Conservation (phyloP, 2,113 vertebrate species). For the Odobenus rosmarus region DNA sequence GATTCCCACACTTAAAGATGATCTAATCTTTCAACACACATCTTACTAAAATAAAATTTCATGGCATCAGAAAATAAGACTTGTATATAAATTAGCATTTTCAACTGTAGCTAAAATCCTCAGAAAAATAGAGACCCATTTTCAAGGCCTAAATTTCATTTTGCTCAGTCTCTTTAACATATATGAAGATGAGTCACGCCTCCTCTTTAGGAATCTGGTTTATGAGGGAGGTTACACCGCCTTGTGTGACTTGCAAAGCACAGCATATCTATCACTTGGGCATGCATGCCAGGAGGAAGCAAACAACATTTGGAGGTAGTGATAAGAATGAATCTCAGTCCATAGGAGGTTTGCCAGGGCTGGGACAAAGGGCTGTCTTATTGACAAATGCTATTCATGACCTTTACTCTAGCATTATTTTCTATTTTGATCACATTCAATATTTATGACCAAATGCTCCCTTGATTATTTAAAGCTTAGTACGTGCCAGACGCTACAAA, state of each 20-base stretch:
- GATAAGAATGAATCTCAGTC: background rate
- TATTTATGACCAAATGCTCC: background rate
- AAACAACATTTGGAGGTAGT: background rate
- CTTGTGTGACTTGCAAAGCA: background rate
- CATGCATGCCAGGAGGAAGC: fast-evolving
- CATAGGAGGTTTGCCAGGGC: background rate
- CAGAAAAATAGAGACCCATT: background rate
- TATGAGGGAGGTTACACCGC: background rate
- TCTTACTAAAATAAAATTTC: background rate
- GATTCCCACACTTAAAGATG: background rate
- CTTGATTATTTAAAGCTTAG: background rate
- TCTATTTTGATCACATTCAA: background rate
- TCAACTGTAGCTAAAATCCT: background rate
- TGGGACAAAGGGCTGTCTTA: background rate
- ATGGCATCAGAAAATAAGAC: background rate
- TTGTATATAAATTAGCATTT: background rate
- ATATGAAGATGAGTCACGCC: background rate
- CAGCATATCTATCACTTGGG: background rate
- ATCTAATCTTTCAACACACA: background rate
- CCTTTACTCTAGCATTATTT: background rate
- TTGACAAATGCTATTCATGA: background rate
- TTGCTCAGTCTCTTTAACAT: background rate
- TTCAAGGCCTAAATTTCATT: background rate
- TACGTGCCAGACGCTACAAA: background rate
- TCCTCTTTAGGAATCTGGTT: background rate